These are phyloP conservation scores for Strix uralensis DNA, from an alignment of 2,113 vertebrate genomes.

Conservation along the genomic window DNA sequence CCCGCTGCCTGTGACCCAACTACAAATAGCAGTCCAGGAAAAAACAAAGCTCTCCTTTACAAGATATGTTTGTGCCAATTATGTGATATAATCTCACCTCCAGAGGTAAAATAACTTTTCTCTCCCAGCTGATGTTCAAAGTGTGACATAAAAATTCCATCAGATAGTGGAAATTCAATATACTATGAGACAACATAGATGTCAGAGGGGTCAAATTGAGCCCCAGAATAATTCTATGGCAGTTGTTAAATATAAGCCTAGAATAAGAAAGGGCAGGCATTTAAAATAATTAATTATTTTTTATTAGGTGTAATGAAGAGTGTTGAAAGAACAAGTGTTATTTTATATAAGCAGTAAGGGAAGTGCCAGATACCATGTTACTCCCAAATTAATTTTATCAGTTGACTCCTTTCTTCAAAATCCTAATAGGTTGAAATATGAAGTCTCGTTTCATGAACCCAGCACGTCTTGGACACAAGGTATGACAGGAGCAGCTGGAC, in stretches of 20 bases:
- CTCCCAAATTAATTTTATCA: neutral
- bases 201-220: neutral
- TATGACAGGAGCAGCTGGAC: fast-evolving
- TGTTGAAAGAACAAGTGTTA: neutral
- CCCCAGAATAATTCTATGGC: neutral
- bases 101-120: neutral
- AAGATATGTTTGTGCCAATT: neutral
- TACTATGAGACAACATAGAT: neutral
- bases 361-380: neutral
- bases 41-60: neutral
- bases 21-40: neutral
- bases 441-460: fast-evolving
- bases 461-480: neutral
- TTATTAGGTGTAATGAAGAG: neutral
- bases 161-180: neutral
- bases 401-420: neutral
- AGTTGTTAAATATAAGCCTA: neutral
- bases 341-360: neutral
- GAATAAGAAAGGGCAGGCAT: neutral
- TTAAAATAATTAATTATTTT: neutral
- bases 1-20: neutral
- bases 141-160: neutral
- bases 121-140: neutral
- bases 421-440: neutral
- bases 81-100: neutral